Conservation (phyloP, 2,888 invertebrate species). For the Metacarcinus magister region DNA sequence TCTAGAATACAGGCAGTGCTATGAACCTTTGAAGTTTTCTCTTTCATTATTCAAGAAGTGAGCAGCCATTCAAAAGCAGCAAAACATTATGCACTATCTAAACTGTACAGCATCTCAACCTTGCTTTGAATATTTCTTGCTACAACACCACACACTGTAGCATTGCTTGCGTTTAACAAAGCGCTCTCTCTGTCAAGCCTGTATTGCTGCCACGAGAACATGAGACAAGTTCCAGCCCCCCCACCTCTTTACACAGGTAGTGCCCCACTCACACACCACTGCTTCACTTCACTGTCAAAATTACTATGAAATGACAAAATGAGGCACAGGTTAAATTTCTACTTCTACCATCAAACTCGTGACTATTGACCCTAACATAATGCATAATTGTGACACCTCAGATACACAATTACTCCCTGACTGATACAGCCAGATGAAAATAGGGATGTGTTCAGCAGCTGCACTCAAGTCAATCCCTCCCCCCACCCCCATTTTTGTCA, state of each 20-base stretch:
- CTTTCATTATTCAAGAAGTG: not conserved
- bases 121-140: conserved; percentile 33
- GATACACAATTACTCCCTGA: conserved; percentile 69
- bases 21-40: not conserved
- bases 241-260: not conserved
- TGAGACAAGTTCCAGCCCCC: not conserved
- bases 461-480: conserved; percentile 71
- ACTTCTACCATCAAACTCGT: conserved; percentile 70
- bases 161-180: not conserved
- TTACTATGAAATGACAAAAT: conserved; percentile 71
- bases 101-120: not conserved
- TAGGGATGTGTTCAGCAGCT: conserved; percentile 61
- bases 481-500: conserved; percentile 55
- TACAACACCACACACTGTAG: not conserved
- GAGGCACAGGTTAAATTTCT: conserved; percentile 75
- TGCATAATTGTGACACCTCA: conserved; percentile 70
- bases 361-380: conserved; percentile 68
- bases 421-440: conserved; percentile 75
- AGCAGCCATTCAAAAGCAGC: conserved; percentile 19
- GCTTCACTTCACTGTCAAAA: conserved; percentile 44
- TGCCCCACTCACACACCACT: not conserved
- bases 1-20: conserved; percentile 50
- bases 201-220: conserved; percentile 44
- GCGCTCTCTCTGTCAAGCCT: not conserved
- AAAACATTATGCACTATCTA: conserved; percentile 40